Percentiles rank a stretch among this genome's conserved stretches.
Evolutionary conservation across 2,113 vertebrate species (phyloP).

Genomic region (Odocoileus virginianus): DNA sequence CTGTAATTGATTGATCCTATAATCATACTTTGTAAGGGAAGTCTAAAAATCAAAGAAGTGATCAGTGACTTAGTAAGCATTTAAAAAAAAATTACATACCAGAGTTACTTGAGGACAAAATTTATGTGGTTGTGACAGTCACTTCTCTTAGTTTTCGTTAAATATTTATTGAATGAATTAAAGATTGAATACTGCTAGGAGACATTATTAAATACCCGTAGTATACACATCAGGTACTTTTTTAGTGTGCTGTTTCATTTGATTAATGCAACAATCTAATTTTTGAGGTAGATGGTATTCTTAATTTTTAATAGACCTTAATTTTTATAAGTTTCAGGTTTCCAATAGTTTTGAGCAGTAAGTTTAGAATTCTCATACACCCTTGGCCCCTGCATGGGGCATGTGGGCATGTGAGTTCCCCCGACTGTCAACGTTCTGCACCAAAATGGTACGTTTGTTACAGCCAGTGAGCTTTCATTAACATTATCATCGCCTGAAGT

Average conservation of each 20-base stretch:
- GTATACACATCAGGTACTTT: background rate
- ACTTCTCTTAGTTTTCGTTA: constrained; percentile 15
- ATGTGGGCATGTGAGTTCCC: background rate
- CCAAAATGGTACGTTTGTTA: background rate
- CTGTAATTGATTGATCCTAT: background rate
- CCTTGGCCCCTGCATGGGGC: background rate
- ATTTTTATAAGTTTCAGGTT: background rate
- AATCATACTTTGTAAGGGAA: background rate
- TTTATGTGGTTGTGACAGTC: background rate
- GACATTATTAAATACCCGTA: background rate
- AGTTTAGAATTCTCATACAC: background rate
- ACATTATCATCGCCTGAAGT: background rate
- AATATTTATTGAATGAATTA: constrained; percentile 24
- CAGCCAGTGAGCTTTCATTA: background rate
- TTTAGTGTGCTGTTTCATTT: background rate
- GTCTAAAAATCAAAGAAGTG: background rate
- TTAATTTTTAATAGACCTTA: background rate
- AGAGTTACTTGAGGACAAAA: background rate
- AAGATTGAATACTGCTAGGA: background rate
- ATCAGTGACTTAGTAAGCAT: background rate
- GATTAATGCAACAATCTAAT: background rate
- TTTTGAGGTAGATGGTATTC: background rate
- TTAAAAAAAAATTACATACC: background rate
- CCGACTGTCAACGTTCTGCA: background rate
- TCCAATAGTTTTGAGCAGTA: background rate